Evolutionary conservation across 64 coral and sea anemone genomes (phyloP).

Genomic region (Stylophora pistillata): DNA sequence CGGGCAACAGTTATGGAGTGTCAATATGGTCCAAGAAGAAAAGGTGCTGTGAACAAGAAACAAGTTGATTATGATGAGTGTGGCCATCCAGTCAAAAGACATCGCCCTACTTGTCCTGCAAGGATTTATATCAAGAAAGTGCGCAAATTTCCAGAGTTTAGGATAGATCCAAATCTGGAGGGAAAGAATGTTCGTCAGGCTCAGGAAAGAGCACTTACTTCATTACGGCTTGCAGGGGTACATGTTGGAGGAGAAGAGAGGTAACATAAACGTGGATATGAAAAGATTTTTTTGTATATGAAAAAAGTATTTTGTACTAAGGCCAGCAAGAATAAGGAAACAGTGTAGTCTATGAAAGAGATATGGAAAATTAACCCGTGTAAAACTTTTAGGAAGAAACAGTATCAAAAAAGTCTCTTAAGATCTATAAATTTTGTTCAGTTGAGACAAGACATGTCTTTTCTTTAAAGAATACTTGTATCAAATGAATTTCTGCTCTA

Average conservation of each 20-base stretch:
- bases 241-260: slow-evolving; percentile 91
- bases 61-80: slow-evolving; percentile 64
- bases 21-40: slow-evolving; percentile 96
- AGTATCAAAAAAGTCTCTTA: too few relatives aligned
- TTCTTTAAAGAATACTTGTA: too few relatives aligned
- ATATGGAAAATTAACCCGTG: too few relatives aligned
- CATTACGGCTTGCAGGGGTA: slow-evolving; percentile 83
- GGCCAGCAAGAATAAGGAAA: too few relatives aligned
- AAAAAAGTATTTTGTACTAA: too few relatives aligned
- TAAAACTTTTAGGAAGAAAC: too few relatives aligned
- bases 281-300: neutral
- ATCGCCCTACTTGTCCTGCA: slow-evolving; percentile 94
- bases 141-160: slow-evolving; percentile 96
- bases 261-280: slow-evolving; percentile 24
- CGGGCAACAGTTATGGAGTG: slow-evolving; percentile 99
- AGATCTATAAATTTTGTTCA: too few relatives aligned
- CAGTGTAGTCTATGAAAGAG: too few relatives aligned
- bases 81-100: slow-evolving; percentile 73
- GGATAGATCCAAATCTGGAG: slow-evolving; percentile 81
- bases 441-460: too few relatives aligned
- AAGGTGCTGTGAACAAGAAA: slow-evolving; percentile 84
- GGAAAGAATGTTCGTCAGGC: slow-evolving; percentile 90
- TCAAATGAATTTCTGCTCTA: too few relatives aligned
- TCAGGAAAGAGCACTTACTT: slow-evolving; percentile 92
- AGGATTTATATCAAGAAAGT: slow-evolving; percentile 99